Evolutionary conservation across 2,113 vertebrate genomes (phyloP).

Genomic region (Sialia sialis): DNA sequence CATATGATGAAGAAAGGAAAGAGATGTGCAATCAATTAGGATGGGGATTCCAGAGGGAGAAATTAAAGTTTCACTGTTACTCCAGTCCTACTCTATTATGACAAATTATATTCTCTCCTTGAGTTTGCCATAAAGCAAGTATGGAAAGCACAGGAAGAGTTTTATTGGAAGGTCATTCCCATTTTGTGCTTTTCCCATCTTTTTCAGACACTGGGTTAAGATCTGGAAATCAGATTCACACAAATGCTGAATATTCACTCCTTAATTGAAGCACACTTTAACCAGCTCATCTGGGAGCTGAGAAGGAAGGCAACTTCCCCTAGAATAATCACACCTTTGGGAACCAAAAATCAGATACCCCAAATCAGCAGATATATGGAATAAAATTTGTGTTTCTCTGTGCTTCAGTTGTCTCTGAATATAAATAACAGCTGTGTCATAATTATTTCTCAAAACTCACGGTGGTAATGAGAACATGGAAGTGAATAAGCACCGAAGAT

Average conservation of each 20-base stretch:
- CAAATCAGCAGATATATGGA: neutral
- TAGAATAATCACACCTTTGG: neutral
- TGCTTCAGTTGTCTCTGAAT: neutral
- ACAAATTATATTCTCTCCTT: neutral
- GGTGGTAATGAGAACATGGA: neutral
- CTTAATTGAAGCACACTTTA: neutral
- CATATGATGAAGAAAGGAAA: neutral
- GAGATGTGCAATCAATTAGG: neutral
- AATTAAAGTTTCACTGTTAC: neutral
- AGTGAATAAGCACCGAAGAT: neutral
- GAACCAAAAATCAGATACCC: neutral
- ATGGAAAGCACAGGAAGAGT: neutral
- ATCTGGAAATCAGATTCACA: neutral
- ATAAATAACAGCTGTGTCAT: neutral
- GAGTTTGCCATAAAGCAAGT: neutral
- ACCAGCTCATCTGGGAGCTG: neutral
- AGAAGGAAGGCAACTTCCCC: neutral
- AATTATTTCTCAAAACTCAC: neutral
- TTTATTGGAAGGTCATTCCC: neutral
- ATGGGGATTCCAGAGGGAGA: neutral
- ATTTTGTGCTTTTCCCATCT: neutral
- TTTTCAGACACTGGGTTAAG: neutral
- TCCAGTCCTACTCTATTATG: neutral
- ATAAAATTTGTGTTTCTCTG: neutral
- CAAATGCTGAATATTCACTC: neutral